Evolutionary conservation across 2,113 vertebrate genomes (phyloP).

Genomic region (Boleophthalmus pectinirostris): DNA sequence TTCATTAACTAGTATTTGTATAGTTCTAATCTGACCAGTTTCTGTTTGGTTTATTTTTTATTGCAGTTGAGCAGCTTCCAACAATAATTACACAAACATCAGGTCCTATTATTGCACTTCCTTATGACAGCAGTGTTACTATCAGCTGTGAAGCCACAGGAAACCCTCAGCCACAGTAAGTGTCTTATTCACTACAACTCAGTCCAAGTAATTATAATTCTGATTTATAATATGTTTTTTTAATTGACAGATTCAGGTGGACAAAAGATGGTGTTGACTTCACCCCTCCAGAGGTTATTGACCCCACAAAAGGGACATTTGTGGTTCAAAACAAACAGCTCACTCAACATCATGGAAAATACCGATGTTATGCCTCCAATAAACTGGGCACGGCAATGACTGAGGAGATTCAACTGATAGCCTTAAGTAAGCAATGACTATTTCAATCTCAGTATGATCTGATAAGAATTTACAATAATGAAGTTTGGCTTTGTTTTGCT

Average conservation of each 20-base stretch:
- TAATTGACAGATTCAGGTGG: conserved; percentile 84
- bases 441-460: neutral
- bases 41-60: neutral
- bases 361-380: conserved; percentile 91
- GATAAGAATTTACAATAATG: neutral
- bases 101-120: conserved; percentile 81
- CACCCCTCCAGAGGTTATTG: conserved; percentile 70
- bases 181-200: conserved; percentile 25
- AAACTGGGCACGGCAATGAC: conserved; percentile 88
- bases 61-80: conserved; percentile 88
- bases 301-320: conserved; percentile 78
- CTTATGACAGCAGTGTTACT: conserved; percentile 81
- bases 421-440: conserved; percentile 80
- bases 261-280: conserved; percentile 86
- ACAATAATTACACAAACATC: conserved; percentile 83
- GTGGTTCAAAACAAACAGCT: conserved; percentile 80
- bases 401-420: conserved; percentile 84
- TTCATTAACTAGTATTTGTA: too few relatives aligned
- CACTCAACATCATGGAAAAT: conserved; percentile 83
- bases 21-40: neutral
- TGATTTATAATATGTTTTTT: neutral
- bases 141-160: conserved; percentile 90
- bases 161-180: conserved; percentile 89
- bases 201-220: neutral
- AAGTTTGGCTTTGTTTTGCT: neutral